phyloP scores from a whole-genome alignment of 1,140 invertebrate genomes.

The Panagrolaimus sp. region DNA sequence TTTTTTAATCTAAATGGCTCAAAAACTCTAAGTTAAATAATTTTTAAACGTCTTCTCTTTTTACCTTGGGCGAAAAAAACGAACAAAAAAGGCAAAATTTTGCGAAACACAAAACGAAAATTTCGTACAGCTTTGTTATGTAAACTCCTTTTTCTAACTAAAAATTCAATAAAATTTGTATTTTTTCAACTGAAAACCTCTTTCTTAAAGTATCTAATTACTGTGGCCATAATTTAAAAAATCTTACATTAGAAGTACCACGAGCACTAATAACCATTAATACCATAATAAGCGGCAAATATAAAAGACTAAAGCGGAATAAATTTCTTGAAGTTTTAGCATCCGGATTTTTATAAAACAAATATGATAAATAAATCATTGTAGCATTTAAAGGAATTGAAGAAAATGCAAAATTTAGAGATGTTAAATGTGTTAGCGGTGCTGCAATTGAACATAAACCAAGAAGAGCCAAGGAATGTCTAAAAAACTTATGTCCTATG shows the following conservation, averaged over 20 bases:
- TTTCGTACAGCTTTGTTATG: too few relatives aligned
- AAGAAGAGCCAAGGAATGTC: conserved; percentile 74
- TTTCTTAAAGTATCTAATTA: too few relatives aligned
- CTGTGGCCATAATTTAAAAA: too few relatives aligned
- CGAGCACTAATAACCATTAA: conserved; percentile 76
- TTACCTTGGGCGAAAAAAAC: too few relatives aligned
- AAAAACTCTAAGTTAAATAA: too few relatives aligned
- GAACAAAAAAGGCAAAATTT: too few relatives aligned
- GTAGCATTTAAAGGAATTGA: conserved; percentile 84
- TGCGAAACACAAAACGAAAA: too few relatives aligned
- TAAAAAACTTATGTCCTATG: conserved; percentile 24
- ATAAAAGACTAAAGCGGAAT: conserved; percentile 83
- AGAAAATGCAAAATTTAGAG: conserved; percentile 80
- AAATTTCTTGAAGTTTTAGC: conserved; percentile 81
- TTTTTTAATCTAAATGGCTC: too few relatives aligned
- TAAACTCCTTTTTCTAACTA: too few relatives aligned
- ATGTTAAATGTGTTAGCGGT: conserved; percentile 76
- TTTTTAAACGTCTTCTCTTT: too few relatives aligned
- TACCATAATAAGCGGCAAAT: conserved; percentile 81
- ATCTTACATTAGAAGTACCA: not conserved
- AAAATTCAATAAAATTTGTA: too few relatives aligned
- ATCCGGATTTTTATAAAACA: conserved; percentile 83
- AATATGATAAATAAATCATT: conserved; percentile 83
- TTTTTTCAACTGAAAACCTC: too few relatives aligned
- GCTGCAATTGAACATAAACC: conserved; percentile 69